Base-by-base conservation (phyloP, 2,113 vertebrate species). In the Rhabdomys dilectus region DNA sequence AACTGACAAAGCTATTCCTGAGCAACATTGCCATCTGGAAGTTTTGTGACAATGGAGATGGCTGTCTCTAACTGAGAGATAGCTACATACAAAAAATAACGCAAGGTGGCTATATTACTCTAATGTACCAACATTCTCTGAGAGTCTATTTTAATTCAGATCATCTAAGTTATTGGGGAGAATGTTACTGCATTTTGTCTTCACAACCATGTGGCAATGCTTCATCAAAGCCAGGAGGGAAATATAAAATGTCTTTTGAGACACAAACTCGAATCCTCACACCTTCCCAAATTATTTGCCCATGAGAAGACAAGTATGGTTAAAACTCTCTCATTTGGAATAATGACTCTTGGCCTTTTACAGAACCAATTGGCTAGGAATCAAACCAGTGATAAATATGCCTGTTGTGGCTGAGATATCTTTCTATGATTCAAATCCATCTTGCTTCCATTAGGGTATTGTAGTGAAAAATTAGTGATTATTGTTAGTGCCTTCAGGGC, bases 291-390 rank as follows among this genome's bases (percentile, higher is more conserved):
- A 80, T 80, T 56, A 56, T 56, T 53, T 56, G 17, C 9, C 51
- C 51, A 36, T 56, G 17, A 53, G 51, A 80, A 80, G 51, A 80
- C 19, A 36, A 11, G 4, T 81, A 81, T 99, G 99, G 99, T 51
- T 51, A 51, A 51, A 51, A 51, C 10, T 51, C 51, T 51, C 10
- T 51, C 9, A 10, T 51, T 51, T 56, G 21, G 17, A 34, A 36
- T 80, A 31, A 36, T 19, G 31, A 36, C 19, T 36, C 21, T 36
- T 19, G 34, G 2, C 34, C 8, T 80, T n/a, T 56, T 12, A 80
- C 34, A 56, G 31, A 80, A 22, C 51, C 48, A 80, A 4, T 11
- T 1, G n/a, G 1, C 16, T 53, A 19, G 3, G 17, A 80, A 22
- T n/a, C 66, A 34, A 34, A 34, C 2, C 39, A 56, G 51, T 80